Percentiles rank a stretch among this genome's conserved stretches.
Conservation (phyloP, 2,888 invertebrate species). For the Drosophila leonis region DNA sequence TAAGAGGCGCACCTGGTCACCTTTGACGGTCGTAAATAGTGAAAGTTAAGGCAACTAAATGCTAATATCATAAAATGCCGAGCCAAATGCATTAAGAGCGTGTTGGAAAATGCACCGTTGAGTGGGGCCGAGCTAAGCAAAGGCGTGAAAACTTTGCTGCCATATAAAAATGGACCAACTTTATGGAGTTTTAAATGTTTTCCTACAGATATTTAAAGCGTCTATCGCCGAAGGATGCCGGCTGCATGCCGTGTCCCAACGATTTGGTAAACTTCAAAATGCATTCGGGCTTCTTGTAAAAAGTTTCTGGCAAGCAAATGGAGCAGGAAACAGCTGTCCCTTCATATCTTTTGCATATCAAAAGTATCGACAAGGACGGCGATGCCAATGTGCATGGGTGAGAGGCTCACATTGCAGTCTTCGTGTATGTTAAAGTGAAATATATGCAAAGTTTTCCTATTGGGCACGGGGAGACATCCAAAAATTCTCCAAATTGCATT, state of each 20-base stretch:
- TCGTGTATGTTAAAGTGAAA: conserved; percentile 59
- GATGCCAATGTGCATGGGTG: conserved; percentile 18
- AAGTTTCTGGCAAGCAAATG: conserved; percentile 76
- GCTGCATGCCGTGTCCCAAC: conserved; percentile 14
- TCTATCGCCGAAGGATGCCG: conserved; percentile 27
- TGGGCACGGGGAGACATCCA: conserved; percentile 48
- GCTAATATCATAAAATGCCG: conserved; percentile 65
- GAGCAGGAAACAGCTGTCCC: conserved; percentile 79
- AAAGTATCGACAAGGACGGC: conserved; percentile 68
- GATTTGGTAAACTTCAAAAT: conserved; percentile 57
- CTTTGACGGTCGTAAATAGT: conserved; percentile 62
- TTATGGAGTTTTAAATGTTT: conserved; percentile 63
- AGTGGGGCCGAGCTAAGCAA: conserved; percentile 9
- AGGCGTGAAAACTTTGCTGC: conserved; percentile 45
- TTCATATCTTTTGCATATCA: conserved; percentile 80
- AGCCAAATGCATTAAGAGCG: conserved; percentile 51
- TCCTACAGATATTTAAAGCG: conserved; percentile 60
- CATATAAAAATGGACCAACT: conserved; percentile 55
- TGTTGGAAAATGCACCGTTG: conserved; percentile 18
- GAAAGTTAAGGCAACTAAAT: conserved; percentile 67
- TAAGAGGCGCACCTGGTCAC: conserved; percentile 58
- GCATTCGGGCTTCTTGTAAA: conserved; percentile 64
- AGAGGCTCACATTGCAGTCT: conserved; percentile 24
- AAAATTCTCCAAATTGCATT: conserved; percentile 63
- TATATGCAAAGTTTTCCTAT: conserved; percentile 72